A percentile compares a stretch with the other conserved stretches of the same genome.
Evolutionary conservation across 53 echinoderm and acorn worm species (phyloP).

Genomic region (Hippasteria phrygiana): DNA sequence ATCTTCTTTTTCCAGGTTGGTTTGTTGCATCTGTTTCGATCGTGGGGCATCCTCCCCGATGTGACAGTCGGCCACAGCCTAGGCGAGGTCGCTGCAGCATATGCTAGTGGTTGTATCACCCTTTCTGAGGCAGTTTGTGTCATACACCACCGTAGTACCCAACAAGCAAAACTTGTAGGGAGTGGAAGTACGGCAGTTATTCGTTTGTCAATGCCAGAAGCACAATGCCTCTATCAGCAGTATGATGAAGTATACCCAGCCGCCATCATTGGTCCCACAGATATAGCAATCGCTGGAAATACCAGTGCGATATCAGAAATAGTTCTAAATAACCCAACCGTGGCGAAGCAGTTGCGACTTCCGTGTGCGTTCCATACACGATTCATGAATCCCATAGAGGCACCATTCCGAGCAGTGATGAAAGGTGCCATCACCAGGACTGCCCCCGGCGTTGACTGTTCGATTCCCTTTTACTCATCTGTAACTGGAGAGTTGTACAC

Average conservation of each 20-base stretch:
- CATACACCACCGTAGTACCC: constrained; percentile 84
- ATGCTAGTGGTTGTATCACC: constrained; percentile 84
- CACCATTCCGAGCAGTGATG: constrained; percentile 85
- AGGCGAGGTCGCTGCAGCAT: constrained; percentile 91
- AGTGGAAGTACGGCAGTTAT: constrained; percentile 88
- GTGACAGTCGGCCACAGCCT: constrained; percentile 90
- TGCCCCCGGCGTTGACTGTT: constrained; percentile 53
- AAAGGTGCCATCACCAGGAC: constrained; percentile 74
- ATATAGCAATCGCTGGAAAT: constrained; percentile 80
- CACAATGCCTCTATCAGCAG: constrained; percentile 73
- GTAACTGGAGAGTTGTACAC: constrained; percentile 79
- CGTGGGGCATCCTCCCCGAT: constrained; percentile 87
- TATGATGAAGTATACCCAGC: constrained; percentile 81
- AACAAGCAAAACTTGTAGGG: constrained; percentile 85
- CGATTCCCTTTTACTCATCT: constrained; percentile 83
- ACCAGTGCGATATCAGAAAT: constrained; percentile 75
- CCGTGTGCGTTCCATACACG: constrained; percentile 94
- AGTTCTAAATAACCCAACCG: constrained; percentile 66
- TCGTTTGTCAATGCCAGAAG: constrained; percentile 73
- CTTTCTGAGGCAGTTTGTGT: constrained; percentile 84
- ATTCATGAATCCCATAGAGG: constrained; percentile 86
- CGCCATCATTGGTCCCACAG: constrained; percentile 82
- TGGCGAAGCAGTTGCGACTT: constrained; percentile 82
- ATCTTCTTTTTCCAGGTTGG: constrained; percentile 89
- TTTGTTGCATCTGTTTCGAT: constrained; percentile 68